Evolutionary conservation across 2,888 invertebrate genomes (phyloP).

Genomic region (Meteorus colon): DNA sequence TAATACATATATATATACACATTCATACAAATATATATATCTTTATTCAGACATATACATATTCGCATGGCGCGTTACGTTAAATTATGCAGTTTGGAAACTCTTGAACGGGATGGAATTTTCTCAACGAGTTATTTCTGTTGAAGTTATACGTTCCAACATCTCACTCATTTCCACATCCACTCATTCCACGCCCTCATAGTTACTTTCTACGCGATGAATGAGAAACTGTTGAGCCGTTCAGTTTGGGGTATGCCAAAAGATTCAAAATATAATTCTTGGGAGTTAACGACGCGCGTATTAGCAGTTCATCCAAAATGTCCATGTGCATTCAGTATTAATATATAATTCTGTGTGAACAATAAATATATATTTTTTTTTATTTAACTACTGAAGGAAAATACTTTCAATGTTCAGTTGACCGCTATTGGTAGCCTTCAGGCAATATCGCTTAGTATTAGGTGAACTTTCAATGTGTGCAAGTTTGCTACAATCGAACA

Average conservation of each 20-base stretch:
- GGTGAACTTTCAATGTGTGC: constrained; percentile 27
- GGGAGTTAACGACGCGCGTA: constrained; percentile 20
- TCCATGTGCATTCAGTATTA: constrained; percentile 16
- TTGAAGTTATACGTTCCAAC: constrained; percentile 4
- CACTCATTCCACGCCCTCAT: not conserved
- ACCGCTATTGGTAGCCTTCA: constrained; percentile 34
- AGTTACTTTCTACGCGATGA: not conserved
- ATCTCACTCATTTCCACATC: not conserved
- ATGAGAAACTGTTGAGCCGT: not conserved
- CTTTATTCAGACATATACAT: constrained; percentile 4
- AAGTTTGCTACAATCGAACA: constrained; percentile 14
- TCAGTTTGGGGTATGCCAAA: too few relatives aligned
- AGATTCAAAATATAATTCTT: not conserved
- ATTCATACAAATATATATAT: not conserved
- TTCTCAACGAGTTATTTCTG: constrained; percentile 31
- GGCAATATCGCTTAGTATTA: constrained; percentile 27
- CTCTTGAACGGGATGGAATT: constrained; percentile 38
- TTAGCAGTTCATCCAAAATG: constrained; percentile 14
- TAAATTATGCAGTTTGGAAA: constrained; percentile 41
- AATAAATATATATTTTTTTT: constrained; percentile 14
- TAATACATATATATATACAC: constrained; percentile 13
- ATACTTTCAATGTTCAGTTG: constrained; percentile 28
- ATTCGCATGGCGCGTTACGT: constrained; percentile 15
- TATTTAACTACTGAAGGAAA: constrained; percentile 8
- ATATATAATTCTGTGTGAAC: constrained; percentile 1